phyloP scores from a whole-genome alignment of 2,888 invertebrate species.

The Aspidapion aeneum region DNA sequence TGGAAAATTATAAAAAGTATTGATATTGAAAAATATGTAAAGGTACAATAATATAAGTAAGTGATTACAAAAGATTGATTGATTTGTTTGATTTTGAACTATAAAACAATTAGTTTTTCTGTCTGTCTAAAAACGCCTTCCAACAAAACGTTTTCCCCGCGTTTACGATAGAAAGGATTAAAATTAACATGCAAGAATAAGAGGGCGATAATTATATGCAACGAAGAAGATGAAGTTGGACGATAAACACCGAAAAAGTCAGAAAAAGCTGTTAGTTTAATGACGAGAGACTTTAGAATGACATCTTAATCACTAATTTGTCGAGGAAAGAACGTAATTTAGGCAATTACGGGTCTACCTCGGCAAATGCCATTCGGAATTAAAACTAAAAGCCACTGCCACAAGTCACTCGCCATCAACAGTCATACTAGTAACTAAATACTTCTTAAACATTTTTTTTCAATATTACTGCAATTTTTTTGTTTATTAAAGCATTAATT shows the following conservation, averaged over 20 bases:
- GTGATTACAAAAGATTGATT: too few relatives aligned
- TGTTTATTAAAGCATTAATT: too few relatives aligned
- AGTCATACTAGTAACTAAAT: too few relatives aligned
- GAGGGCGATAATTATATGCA: not conserved
- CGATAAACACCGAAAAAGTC: not conserved
- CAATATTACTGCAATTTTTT: too few relatives aligned
- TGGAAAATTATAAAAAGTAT: too few relatives aligned
- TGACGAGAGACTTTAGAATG: slow-evolving; percentile 13
- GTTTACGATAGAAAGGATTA: not conserved
- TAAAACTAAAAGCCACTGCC: not conserved
- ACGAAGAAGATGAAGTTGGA: not conserved
- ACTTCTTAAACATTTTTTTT: too few relatives aligned
- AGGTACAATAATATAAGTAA: too few relatives aligned
- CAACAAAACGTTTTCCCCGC: too few relatives aligned
- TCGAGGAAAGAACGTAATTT: slow-evolving; percentile 16
- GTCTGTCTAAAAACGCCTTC: not conserved
- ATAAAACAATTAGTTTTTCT: not conserved
- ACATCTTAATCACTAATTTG: slow-evolving; percentile 17
- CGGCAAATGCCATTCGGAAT: not conserved
- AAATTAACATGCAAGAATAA: not conserved
- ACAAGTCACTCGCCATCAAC: too few relatives aligned
- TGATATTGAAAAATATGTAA: too few relatives aligned
- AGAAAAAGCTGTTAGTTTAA: slow-evolving; percentile 17
- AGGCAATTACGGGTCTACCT: slow-evolving; percentile 10
- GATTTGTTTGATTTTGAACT: too few relatives aligned